Evolutionary conservation across 1,140 invertebrate genomes (phyloP), one percentile per base, ranked within the genome.

Genomic region (Steinernema feltiae): DNA sequence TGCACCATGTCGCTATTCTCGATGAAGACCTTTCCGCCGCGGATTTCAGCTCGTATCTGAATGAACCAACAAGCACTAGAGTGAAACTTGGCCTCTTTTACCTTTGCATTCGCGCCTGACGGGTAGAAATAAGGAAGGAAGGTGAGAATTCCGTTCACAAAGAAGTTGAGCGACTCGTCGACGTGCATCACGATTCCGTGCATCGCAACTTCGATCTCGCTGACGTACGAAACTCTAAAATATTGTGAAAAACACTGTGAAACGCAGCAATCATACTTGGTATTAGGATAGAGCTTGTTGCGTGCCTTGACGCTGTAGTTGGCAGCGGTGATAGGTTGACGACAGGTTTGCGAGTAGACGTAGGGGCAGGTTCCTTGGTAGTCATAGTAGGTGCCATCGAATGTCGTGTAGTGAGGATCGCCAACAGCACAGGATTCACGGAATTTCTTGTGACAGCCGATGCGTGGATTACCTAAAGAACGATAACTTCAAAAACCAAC

Each of bases 281-380:
- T 41, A 48, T 69, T 69, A 12, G 72, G 31, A 48, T 71, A 63
- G 21, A 79, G 30, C 32, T 78, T 75, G 31, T 72, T 78, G 21
- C 71, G 73, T 1, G 76, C 75, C 29, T 29, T 73, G 0, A 80
- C 72, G 1, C 29, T 41, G 32, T 53, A 80, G 70, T 41, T 41
- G 30, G 69, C 70, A 30, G 46, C 75, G 29, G 46, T 63, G 24
- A 76, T 71, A 1, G 35, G 35, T 18, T 41, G 35, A 18, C 48
- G 71, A 69, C 79, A 80, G 2, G 79, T 71, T 21, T 74, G 32
- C 30, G 78, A 73, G 70, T 35, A 73, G 1, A 75, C 32, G 30
- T 71, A 80, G 1, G 79, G 79, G 29, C 79, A 80, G n/a, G 78
- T 79, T 77, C 75, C 76, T 71, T 77, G 74, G 31, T 80, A 80